Percentiles rank a stretch among this genome's conserved stretches.
Conservation (phyloP, 2,797 vertebrate species). For the Acomys russatus region DNA sequence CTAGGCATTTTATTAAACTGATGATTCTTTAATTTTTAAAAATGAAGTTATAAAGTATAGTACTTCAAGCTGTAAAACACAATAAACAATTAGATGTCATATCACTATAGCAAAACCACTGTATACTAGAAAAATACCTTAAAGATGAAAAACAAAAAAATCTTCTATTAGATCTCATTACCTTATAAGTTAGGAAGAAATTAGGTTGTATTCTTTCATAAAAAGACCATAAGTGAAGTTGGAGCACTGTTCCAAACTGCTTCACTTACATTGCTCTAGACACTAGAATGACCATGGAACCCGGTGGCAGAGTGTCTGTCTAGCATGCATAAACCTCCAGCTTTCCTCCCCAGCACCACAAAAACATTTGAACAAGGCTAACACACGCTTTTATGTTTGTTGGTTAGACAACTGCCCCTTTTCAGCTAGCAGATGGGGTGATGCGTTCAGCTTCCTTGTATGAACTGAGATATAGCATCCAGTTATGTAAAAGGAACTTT, state of each 20-base stretch:
- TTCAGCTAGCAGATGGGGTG: background rate
- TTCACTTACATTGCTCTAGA: background rate
- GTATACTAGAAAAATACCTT: background rate
- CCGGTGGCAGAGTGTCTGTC: background rate
- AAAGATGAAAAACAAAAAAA: background rate
- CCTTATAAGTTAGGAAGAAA: conserved; percentile 1
- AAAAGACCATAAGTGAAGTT: background rate
- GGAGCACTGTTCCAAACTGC: background rate
- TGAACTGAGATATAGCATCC: conserved; percentile 10
- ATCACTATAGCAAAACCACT: background rate
- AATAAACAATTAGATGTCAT: conserved; percentile 5
- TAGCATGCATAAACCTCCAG: background rate
- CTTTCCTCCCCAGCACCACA: background rate
- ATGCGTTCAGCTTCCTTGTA: background rate
- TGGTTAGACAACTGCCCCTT: background rate
- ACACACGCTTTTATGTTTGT: background rate
- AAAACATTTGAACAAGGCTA: background rate
- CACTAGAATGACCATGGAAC: background rate
- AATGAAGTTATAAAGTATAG: background rate
- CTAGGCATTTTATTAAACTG: background rate
- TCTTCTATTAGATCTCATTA: background rate
- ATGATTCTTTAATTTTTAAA: background rate
- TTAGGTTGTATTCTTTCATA: background rate
- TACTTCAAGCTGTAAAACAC: conserved; percentile 9
- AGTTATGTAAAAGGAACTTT: too few species aligned